Evolutionary conservation across 1,140 invertebrate genomes (phyloP).

Genomic region (Batillaria attramentaria): DNA sequence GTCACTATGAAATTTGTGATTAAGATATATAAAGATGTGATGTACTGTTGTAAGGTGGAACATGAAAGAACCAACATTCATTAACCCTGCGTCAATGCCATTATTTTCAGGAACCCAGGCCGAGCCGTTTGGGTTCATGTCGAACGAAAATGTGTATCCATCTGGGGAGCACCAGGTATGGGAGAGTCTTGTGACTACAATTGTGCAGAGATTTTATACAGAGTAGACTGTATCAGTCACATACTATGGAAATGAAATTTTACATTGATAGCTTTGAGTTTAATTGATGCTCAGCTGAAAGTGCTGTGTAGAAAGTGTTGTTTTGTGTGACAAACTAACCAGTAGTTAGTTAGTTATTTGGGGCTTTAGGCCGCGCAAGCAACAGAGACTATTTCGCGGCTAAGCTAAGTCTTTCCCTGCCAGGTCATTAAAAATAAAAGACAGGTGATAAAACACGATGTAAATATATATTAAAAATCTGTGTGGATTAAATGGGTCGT

Average conservation of each 20-base stretch:
- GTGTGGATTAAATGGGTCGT: too few relatives aligned
- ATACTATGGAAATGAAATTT: neutral
- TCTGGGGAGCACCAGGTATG: constrained; percentile 4
- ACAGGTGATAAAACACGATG: too few relatives aligned
- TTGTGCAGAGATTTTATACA: neutral
- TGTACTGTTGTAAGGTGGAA: neutral
- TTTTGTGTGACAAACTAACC: neutral
- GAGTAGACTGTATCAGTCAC: neutral
- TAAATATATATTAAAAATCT: too few relatives aligned
- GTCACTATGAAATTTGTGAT: neutral
- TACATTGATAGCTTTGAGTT: neutral
- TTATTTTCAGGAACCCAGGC: neutral
- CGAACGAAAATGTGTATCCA: neutral
- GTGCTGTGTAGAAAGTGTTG: neutral
- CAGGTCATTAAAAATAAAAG: too few relatives aligned
- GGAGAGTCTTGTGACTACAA: neutral
- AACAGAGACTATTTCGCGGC: too few relatives aligned
- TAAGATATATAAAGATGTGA: neutral
- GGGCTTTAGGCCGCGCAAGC: too few relatives aligned
- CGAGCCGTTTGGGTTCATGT: neutral
- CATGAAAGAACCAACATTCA: neutral
- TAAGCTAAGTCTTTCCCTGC: too few relatives aligned
- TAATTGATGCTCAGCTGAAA: neutral
- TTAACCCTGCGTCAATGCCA: neutral
- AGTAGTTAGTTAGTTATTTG: too few relatives aligned